phyloP scores from a whole-genome alignment of 2,888 invertebrate species.

The Cephus rjabovi region DNA sequence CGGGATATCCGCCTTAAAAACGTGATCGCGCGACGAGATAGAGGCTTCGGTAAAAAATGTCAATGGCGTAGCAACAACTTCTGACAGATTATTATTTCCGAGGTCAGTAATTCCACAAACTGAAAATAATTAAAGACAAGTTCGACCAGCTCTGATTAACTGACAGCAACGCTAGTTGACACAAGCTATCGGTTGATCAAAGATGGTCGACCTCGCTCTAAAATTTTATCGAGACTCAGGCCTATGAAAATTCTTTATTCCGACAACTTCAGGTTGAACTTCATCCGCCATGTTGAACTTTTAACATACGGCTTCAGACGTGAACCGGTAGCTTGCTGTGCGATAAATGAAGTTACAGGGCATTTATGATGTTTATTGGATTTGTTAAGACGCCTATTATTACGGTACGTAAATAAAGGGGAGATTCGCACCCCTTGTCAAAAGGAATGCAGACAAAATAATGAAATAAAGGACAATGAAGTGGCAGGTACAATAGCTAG shows the following conservation, averaged over 20 bases:
- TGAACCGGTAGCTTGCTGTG: background rate
- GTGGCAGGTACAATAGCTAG: slow-evolving; percentile 60
- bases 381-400: slow-evolving; percentile 62
- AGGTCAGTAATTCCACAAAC: background rate
- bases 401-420: slow-evolving; percentile 50
- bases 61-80: background rate
- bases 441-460: slow-evolving; percentile 55
- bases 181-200: no score
- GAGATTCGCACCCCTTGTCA: slow-evolving; percentile 29
- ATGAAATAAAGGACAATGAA: slow-evolving; percentile 60
- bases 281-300: background rate
- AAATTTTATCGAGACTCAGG: background rate
- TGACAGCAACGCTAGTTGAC: no score
- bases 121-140: background rate
- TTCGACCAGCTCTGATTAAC: background rate
- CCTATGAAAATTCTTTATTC: background rate
- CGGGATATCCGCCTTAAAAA: background rate
- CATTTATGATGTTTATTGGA: slow-evolving; percentile 63
- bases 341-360: slow-evolving; percentile 32
- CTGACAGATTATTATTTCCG: background rate
- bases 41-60: background rate
- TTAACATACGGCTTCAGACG: background rate
- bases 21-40: background rate
- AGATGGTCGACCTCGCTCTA: no score
- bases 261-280: background rate